These are phyloP conservation scores for Thryonomys swinderianus DNA, from an alignment of 2,113 vertebrate genomes.

Conservation along the genomic window DNA sequence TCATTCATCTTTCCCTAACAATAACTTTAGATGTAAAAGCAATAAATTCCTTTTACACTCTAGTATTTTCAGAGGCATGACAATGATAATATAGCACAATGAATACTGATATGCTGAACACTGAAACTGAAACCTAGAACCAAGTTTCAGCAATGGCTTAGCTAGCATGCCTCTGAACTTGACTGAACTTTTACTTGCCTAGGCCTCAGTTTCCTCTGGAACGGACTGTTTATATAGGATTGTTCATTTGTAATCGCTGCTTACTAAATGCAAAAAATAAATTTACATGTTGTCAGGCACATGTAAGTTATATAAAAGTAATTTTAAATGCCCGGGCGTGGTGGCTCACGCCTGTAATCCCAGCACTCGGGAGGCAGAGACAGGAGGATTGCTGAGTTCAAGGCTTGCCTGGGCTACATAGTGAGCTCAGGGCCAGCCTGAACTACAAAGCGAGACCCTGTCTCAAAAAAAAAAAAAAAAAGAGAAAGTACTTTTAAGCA, in stretches of 20 bases:
- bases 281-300: not conserved
- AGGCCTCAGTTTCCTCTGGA: not conserved
- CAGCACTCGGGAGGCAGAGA: too few relatives aligned
- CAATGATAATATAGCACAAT: not conserved
- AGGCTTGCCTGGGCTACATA: too few relatives aligned
- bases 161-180: not conserved
- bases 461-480: too few relatives aligned
- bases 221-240: not conserved
- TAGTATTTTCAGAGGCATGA: not conserved
- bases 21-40: slow-evolving; percentile 28
- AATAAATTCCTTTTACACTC: not conserved
- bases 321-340: too few relatives aligned
- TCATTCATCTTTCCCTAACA: not conserved
- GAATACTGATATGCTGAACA: not conserved
- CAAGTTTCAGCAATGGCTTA: not conserved
- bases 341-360: too few relatives aligned
- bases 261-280: slow-evolving; percentile 1
- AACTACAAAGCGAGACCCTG: too few relatives aligned
- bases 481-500: too few relatives aligned
- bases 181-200: not conserved
- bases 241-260: not conserved
- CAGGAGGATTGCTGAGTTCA: too few relatives aligned
- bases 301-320: not conserved
- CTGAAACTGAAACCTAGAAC: not conserved
- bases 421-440: too few relatives aligned